Conservation (phyloP, 2,888 invertebrate genomes). For the Caenorhabditis macrosperma region DNA sequence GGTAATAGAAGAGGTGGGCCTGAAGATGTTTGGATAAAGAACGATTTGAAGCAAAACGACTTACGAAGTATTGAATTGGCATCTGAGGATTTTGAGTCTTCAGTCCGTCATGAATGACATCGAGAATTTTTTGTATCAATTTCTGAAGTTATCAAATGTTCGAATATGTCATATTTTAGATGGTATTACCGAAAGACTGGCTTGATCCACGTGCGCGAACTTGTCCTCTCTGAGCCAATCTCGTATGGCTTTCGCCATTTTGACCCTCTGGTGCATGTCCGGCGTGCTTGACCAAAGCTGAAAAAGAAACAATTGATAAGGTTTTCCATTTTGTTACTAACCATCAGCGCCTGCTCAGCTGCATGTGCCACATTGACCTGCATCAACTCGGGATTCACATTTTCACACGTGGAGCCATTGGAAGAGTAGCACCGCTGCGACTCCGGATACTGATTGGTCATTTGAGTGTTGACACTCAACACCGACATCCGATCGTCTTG, state of each 20-base stretch:
- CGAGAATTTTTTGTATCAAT: conserved; percentile 28
- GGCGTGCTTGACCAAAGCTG: conserved; percentile 37
- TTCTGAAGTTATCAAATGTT: conserved; percentile 14
- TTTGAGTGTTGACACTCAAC: conserved; percentile 54
- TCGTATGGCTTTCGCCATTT: conserved; percentile 25
- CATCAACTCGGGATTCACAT: conserved; percentile 52
- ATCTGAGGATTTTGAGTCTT: background rate
- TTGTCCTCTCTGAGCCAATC: conserved; percentile 34
- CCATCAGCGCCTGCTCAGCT: conserved; percentile 28
- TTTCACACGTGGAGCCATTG: conserved; percentile 57
- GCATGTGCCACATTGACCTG: background rate
- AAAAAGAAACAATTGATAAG: conserved; percentile 2
- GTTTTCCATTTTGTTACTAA: background rate
- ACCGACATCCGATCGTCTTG: conserved; percentile 60
- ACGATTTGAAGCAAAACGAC: background rate
- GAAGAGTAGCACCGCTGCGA: conserved; percentile 57
- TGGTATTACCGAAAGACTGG: background rate
- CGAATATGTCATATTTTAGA: background rate
- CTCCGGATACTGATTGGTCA: conserved; percentile 46
- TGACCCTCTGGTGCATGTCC: conserved; percentile 11
- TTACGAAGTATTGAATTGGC: conserved; percentile 10
- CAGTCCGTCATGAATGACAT: conserved; percentile 38
- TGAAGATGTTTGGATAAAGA: background rate
- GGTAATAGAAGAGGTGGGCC: conserved; percentile 23
- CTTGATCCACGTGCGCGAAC: conserved; percentile 17